Conservation (phyloP, 2,888 invertebrate genomes). For the Craniophora ligustri region DNA sequence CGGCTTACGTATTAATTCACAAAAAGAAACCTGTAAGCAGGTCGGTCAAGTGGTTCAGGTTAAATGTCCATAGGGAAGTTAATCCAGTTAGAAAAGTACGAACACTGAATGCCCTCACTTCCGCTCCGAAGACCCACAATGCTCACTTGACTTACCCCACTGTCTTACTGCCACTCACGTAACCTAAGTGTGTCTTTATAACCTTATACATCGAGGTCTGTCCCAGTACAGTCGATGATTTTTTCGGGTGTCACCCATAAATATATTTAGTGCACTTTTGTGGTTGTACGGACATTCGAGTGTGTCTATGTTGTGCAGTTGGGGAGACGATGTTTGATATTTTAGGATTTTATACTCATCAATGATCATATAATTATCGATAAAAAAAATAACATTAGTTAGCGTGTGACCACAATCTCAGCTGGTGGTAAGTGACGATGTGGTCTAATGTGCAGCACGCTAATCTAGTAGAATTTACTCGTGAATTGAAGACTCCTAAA, state of each 20-base stretch:
- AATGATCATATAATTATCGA: no score
- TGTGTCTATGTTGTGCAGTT: not conserved
- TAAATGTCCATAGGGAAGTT: constrained; percentile 79
- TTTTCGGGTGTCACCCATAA: not conserved
- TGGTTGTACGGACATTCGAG: not conserved
- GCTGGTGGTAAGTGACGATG: no score
- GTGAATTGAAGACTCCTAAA: no score
- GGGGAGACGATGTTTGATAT: no score
- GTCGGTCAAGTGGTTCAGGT: constrained; percentile 84
- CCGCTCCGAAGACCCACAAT: constrained; percentile 85
- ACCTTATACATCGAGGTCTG: constrained; percentile 34
- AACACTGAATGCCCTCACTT: constrained; percentile 85
- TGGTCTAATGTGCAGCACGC: no score
- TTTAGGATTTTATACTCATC: no score
- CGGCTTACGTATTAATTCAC: constrained; percentile 69
- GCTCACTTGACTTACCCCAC: constrained; percentile 80
- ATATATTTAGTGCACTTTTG: constrained; percentile 1
- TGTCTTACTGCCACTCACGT: constrained; percentile 82
- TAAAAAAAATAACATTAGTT: no score
- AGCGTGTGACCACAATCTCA: no score
- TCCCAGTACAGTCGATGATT: constrained; percentile 4
- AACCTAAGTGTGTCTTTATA: constrained; percentile 58
- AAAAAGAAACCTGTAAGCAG: constrained; percentile 85
- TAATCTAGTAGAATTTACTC: no score
- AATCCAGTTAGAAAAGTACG: constrained; percentile 88